phyloP scores from a whole-genome alignment of 1,140 invertebrate species.

The Hirudo medicinalis region DNA sequence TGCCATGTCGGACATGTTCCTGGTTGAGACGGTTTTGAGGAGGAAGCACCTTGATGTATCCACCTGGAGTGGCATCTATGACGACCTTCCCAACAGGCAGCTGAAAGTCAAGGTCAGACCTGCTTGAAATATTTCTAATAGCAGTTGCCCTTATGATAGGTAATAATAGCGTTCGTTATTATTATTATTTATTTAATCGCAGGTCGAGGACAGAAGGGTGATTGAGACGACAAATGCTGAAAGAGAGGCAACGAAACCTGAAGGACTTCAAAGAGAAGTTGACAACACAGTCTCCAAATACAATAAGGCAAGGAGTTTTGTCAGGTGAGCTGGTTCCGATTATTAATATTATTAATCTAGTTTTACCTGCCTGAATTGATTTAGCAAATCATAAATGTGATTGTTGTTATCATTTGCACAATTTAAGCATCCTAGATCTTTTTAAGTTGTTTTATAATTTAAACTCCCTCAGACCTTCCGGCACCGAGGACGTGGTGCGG shows the following conservation, averaged over 20 bases:
- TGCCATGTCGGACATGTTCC: constrained; percentile 83
- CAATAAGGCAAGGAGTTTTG: constrained; percentile 62
- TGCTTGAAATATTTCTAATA: too few relatives aligned
- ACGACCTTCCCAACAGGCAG: constrained; percentile 72
- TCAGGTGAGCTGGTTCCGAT: constrained; percentile 56
- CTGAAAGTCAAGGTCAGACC: constrained; percentile 66
- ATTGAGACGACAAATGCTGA: constrained; percentile 77
- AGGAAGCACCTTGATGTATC: constrained; percentile 60
- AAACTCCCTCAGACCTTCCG: constrained; percentile 61
- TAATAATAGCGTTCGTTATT: background rate
- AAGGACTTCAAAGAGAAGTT: constrained; percentile 68
- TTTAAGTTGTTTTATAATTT: constrained; percentile 7
- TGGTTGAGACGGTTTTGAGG: constrained; percentile 79
- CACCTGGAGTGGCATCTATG: constrained; percentile 66
- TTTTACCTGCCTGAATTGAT: too few relatives aligned
- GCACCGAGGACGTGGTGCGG: constrained; percentile 89
- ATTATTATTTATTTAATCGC: constrained; percentile 23
- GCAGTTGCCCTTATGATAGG: too few relatives aligned
- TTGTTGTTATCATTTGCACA: too few relatives aligned
- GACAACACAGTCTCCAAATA: constrained; percentile 58
- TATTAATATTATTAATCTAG: too few relatives aligned
- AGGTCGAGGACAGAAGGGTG: constrained; percentile 59
- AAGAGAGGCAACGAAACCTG: constrained; percentile 59
- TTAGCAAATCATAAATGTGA: too few relatives aligned
- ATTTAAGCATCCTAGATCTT: too few relatives aligned